phyloP scores from a whole-genome alignment of 2,888 invertebrate genomes.

The Tuta absoluta region DNA sequence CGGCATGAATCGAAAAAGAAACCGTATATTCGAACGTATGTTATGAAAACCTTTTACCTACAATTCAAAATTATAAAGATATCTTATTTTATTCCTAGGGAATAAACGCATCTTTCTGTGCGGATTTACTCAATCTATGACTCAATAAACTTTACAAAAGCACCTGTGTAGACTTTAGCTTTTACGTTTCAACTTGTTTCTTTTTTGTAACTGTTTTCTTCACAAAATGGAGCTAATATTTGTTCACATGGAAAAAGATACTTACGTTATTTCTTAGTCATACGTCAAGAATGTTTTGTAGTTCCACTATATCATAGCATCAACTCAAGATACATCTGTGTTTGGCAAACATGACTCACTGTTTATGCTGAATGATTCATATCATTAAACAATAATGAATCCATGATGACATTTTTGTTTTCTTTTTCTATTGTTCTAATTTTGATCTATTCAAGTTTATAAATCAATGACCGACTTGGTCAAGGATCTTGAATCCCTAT shows the following conservation, averaged over 20 bases:
- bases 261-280: slow-evolving; percentile 47
- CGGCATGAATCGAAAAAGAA: no score
- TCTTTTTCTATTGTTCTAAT: slow-evolving; percentile 12
- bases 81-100: no score
- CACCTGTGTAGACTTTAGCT: slow-evolving; percentile 1
- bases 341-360: slow-evolving; percentile 56
- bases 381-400: slow-evolving; percentile 35
- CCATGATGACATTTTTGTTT: slow-evolving; percentile 20
- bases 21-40: no score
- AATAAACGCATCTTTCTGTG: not conserved
- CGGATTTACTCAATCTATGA: not conserved
- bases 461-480: not conserved
- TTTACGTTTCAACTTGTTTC: slow-evolving; percentile 4
- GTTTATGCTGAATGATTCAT: slow-evolving; percentile 56
- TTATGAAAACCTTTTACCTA: no score
- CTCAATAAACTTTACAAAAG: not conserved
- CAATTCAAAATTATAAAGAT: no score
- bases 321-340: slow-evolving; percentile 56
- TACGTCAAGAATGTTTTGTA: slow-evolving; percentile 45
- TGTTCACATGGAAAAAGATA: slow-evolving; percentile 43
- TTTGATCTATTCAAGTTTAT: slow-evolving; percentile 1
- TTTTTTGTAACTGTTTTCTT: slow-evolving; percentile 10
- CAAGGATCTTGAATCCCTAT: not conserved
- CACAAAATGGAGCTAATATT: slow-evolving; percentile 40
- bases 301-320: slow-evolving; percentile 43